These are phyloP conservation scores for Drosophila pseudotakahashii DNA, from an alignment of 2,888 invertebrate genomes.

Conservation along the genomic window DNA sequence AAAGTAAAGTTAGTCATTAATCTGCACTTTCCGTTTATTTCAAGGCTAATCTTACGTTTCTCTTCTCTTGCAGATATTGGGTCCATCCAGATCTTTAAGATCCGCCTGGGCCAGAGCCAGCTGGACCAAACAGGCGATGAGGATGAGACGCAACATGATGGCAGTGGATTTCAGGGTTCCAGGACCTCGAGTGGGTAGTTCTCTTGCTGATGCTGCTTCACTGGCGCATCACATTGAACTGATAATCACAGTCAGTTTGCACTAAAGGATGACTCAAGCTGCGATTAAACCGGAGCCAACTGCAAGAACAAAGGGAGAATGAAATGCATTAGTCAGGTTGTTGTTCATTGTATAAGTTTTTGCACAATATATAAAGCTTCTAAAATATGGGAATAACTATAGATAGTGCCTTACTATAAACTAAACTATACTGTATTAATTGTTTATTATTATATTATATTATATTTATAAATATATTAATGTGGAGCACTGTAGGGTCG, in stretches of 20 bases:
- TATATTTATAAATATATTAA: too few relatives aligned
- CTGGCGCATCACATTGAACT: conserved; percentile 46
- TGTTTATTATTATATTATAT: too few relatives aligned
- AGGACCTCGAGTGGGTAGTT: conserved; percentile 1
- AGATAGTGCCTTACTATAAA: too few relatives aligned
- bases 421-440: too few relatives aligned
- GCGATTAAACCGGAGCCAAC: conserved; percentile 16
- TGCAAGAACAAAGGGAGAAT: conserved; percentile 29
- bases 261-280: conserved; percentile 43
- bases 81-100: conserved; percentile 85
- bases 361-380: neutral
- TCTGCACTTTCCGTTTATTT: too few relatives aligned
- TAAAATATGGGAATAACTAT: too few relatives aligned
- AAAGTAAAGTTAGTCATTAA: neutral
- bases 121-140: conserved; percentile 21
- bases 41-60: conserved; percentile 87
- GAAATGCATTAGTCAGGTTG: conserved; percentile 7
- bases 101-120: conserved; percentile 39
- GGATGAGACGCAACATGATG: conserved; percentile 46
- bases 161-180: conserved; percentile 6
- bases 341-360: neutral
- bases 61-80: conserved; percentile 91
- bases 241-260: conserved; percentile 11
- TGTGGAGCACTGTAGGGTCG: too few relatives aligned
- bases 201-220: conserved; percentile 21